Percentiles rank a stretch among this genome's conserved stretches.
Conservation (phyloP, 2,888 invertebrate genomes). For the Drosophila atripex region DNA sequence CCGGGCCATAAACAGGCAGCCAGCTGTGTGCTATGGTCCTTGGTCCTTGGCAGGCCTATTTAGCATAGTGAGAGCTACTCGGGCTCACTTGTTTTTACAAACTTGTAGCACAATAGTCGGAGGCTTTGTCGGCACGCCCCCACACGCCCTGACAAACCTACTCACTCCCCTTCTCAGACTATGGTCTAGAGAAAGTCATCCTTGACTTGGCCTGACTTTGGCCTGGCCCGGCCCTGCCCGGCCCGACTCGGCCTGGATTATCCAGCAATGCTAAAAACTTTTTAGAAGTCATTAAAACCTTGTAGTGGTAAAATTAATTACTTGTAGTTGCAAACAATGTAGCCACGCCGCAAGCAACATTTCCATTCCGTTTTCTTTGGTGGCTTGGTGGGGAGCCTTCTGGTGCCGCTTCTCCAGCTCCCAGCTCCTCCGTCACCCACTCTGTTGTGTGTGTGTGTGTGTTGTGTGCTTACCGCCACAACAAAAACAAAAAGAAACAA, state of each 20-base stretch:
- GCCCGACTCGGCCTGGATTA: constrained; percentile 55
- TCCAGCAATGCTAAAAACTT: constrained; percentile 82
- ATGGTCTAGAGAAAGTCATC: constrained; percentile 18
- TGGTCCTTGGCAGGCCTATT: constrained; percentile 34
- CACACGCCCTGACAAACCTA: constrained; percentile 38
- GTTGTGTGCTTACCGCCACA: not conserved
- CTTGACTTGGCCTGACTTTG: constrained; percentile 38
- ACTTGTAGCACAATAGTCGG: constrained; percentile 77
- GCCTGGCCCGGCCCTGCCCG: constrained; percentile 21
- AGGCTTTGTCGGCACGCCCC: constrained; percentile 76
- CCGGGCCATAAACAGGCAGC: constrained; percentile 48
- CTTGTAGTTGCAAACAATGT: constrained; percentile 84
- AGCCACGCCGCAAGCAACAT: constrained; percentile 81
- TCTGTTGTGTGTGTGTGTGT: not conserved
- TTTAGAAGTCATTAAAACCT: constrained; percentile 84
- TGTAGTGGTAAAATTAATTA: constrained; percentile 84
- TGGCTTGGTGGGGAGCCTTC: constrained; percentile 2
- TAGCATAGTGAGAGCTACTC: constrained; percentile 28
- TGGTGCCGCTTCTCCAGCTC: constrained; percentile 3
- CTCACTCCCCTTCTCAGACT: not conserved
- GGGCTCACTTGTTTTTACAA: constrained; percentile 77
- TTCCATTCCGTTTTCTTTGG: constrained; percentile 57
- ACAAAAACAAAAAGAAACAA: constrained; percentile 9
- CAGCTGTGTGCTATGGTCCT: constrained; percentile 24
- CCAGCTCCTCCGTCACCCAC: not conserved